phyloP scores from a whole-genome alignment of 2,113 vertebrate genomes.

The Artemisiospiza belli region DNA sequence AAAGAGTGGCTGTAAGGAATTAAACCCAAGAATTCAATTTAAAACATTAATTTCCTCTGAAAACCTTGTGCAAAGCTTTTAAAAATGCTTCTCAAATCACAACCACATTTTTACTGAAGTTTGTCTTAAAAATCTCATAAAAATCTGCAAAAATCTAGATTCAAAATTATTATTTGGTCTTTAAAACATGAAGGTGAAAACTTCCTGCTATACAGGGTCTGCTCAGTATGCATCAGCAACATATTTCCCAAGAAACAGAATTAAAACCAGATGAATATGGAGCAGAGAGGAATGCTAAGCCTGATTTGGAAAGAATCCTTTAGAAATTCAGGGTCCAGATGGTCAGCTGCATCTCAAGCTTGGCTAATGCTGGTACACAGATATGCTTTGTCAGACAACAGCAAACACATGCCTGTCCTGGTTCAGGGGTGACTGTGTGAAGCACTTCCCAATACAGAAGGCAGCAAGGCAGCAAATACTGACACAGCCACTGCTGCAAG shows the following conservation, averaged over 20 bases:
- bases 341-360: neutral
- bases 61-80: conserved; percentile 9
- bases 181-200: neutral
- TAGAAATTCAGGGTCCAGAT: conserved; percentile 21
- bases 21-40: conserved; percentile 36
- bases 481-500: neutral
- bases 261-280: neutral
- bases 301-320: conserved; percentile 12
- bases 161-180: neutral
- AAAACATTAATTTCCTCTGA: conserved; percentile 19
- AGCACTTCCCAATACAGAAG: neutral
- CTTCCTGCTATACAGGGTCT: neutral
- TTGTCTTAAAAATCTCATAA: neutral
- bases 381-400: neutral
- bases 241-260: neutral
- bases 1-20: conserved; percentile 29
- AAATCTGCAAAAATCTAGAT: neutral
- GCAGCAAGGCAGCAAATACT: neutral
- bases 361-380: neutral
- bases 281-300: neutral
- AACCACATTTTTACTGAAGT: neutral
- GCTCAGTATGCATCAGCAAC: neutral
- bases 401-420: neutral
- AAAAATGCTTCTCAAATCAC: neutral
- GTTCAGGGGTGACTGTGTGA: neutral